Conservation (phyloP, 2,888 invertebrate genomes). For the Tinea semifulvella region DNA sequence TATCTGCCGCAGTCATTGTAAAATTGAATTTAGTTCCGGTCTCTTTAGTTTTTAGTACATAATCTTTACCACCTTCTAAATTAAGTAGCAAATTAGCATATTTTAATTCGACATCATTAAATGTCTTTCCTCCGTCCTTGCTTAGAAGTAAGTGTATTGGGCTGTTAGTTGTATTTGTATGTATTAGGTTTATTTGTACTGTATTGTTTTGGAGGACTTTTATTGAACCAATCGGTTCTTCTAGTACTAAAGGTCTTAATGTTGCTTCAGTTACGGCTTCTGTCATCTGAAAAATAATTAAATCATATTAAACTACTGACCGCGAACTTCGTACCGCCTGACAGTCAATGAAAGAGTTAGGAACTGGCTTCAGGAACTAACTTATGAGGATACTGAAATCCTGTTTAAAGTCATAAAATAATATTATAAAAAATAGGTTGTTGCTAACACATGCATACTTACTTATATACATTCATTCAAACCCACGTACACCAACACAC, state of each 20-base stretch:
- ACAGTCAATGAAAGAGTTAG: too few relatives aligned
- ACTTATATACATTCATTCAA: too few relatives aligned
- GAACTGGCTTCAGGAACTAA: too few relatives aligned
- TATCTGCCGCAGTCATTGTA: constrained; percentile 42
- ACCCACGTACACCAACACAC: too few relatives aligned
- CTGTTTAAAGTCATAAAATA: too few relatives aligned
- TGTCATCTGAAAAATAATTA: neutral
- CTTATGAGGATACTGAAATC: too few relatives aligned
- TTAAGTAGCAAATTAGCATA: constrained; percentile 50
- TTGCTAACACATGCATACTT: too few relatives aligned
- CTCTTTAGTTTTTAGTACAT: constrained; percentile 54
- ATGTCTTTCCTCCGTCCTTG: constrained; percentile 45
- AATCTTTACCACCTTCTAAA: constrained; percentile 50
- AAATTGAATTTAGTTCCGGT: constrained; percentile 58
- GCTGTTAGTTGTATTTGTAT: constrained; percentile 40
- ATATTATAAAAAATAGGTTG: too few relatives aligned
- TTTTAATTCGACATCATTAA: constrained; percentile 44
- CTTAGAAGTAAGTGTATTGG: constrained; percentile 51
- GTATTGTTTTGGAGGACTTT: constrained; percentile 56
- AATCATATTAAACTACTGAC: neutral
- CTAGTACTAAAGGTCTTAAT: constrained; percentile 34
- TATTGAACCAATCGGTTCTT: constrained; percentile 54
- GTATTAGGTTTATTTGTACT: constrained; percentile 53
- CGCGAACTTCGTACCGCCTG: too few relatives aligned
- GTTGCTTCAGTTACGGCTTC: constrained; percentile 22